These are phyloP conservation scores for Drosophila aldrichi DNA, from an alignment of 2,888 invertebrate genomes.

Conservation along the genomic window DNA sequence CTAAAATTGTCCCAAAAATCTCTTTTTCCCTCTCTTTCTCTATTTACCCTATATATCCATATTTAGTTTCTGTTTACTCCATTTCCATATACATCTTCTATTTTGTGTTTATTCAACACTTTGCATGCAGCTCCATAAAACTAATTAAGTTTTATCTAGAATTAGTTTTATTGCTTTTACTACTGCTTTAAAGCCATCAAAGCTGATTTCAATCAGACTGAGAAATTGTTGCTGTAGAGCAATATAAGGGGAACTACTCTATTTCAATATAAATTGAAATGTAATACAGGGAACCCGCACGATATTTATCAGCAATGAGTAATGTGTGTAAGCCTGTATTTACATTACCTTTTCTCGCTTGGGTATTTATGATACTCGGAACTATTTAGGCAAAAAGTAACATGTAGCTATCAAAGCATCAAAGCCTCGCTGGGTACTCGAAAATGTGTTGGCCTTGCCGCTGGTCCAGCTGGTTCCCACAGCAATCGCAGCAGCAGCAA, in stretches of 20 bases:
- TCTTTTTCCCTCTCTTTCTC: neutral
- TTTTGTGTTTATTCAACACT: constrained; percentile 14
- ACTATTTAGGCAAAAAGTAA: constrained; percentile 19
- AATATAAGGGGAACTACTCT: neutral
- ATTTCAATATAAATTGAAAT: neutral
- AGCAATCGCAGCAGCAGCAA: constrained; percentile 21
- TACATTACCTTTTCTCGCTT: constrained; percentile 13
- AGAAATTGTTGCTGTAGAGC: constrained; percentile 9
- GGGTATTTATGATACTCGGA: constrained; percentile 32
- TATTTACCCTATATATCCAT: neutral
- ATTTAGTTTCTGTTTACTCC: neutral
- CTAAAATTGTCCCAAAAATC: neutral
- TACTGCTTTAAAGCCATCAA: constrained; percentile 32
- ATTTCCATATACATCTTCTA: neutral
- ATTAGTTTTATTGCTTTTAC: constrained; percentile 24
- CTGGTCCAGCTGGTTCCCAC: constrained; percentile 48
- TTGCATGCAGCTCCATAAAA: neutral
- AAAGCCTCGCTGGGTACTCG: constrained; percentile 8
- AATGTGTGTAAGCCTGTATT: constrained; percentile 9
- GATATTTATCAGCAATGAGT: constrained; percentile 19
- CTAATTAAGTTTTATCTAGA: constrained; percentile 4
- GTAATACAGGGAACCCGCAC: neutral
- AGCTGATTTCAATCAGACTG: neutral
- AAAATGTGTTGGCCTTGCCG: constrained; percentile 26
- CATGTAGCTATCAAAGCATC: constrained; percentile 25